A percentile compares a stretch with the other conserved stretches of the same genome.
Conservation (phyloP, 1,140 invertebrate genomes). For the Magallana gigas region DNA sequence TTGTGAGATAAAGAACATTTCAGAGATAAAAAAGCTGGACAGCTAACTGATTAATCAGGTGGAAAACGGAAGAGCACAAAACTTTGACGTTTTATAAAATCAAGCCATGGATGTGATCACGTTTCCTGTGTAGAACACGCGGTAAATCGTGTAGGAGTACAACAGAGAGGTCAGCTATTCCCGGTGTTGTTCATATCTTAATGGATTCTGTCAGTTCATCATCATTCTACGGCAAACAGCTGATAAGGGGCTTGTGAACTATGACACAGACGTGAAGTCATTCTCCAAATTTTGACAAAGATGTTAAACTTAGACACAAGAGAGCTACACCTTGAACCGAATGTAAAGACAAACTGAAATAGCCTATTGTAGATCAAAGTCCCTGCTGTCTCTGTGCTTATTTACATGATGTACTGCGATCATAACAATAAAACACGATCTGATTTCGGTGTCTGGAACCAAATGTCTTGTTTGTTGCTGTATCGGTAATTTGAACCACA, state of each 20-base stretch:
- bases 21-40: too few relatives aligned
- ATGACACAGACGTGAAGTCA: neutral
- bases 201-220: slow-evolving; percentile 12
- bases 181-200: neutral
- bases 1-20: too few relatives aligned
- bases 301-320: neutral
- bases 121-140: slow-evolving; percentile 5
- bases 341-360: too few relatives aligned
- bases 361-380: too few relatives aligned
- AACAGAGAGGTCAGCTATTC: neutral
- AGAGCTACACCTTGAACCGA: neutral
- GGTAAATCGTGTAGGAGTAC: neutral
- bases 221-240: neutral
- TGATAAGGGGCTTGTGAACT: neutral
- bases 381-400: too few relatives aligned
- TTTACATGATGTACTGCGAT: too few relatives aligned
- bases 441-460: too few relatives aligned
- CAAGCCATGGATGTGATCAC: neutral
- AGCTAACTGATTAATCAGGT: too few relatives aligned
- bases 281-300: neutral
- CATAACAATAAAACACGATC: too few relatives aligned
- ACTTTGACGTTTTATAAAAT: neutral
- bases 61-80: too few relatives aligned
- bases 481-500: neutral
- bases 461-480: neutral